Evolutionary conservation across 2,797 vertebrate genomes (phyloP).

Genomic region (Sebastes flavidus): DNA sequence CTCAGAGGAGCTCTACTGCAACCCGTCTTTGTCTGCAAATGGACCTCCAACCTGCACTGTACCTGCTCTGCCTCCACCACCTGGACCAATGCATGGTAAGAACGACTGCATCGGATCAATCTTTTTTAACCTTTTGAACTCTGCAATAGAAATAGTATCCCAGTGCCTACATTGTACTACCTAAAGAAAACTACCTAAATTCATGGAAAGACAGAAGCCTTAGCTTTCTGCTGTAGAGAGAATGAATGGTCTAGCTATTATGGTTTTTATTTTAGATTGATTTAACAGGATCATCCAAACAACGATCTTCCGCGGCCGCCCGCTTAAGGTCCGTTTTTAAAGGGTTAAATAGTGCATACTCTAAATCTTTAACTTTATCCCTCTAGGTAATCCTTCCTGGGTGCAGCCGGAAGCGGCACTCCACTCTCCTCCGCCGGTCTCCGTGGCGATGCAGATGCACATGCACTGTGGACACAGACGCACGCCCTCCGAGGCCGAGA

Average conservation of each 20-base stretch:
- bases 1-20: slow-evolving; percentile 81
- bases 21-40: slow-evolving; percentile 61
- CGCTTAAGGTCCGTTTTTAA: too few species aligned
- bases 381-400: slow-evolving; percentile 83
- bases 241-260: too few species aligned
- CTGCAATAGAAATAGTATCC: background rate
- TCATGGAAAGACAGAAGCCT: too few species aligned
- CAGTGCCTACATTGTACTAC: too few species aligned
- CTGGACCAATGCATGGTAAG: slow-evolving; percentile 80
- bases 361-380: background rate
- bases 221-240: too few species aligned
- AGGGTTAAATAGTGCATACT: too few species aligned
- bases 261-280: too few species aligned
- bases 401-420: slow-evolving; percentile 77
- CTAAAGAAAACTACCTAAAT: too few species aligned
- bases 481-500: slow-evolving; percentile 92
- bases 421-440: slow-evolving; percentile 74
- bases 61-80: slow-evolving; percentile 76
- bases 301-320: too few species aligned
- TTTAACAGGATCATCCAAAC: too few species aligned
- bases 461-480: slow-evolving; percentile 86
- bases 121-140: background rate
- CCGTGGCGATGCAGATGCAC: slow-evolving; percentile 70
- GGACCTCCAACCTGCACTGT: slow-evolving; percentile 68
- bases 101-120: background rate